Base-by-base conservation (phyloP, 2,113 vertebrate species). In the Mirounga angustirostris region DNA sequence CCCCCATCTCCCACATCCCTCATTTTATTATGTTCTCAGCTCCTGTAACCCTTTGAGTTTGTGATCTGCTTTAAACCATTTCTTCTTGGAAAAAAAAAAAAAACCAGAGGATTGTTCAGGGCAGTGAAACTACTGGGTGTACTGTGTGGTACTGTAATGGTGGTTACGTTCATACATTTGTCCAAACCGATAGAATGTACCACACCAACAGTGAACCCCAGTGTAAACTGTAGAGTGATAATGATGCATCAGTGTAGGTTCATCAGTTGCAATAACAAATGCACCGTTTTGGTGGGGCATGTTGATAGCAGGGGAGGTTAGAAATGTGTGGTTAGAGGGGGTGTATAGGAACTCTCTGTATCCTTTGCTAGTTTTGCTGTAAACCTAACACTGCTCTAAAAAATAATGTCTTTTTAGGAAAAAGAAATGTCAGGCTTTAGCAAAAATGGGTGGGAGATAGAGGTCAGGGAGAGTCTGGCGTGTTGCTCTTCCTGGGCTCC, bases 1-100 rank as follows among this genome's bases (percentile, higher is more conserved):
- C 21, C 40, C 21, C 43, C 63, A 14, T 90, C 33, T 71, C 30
- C 30, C 26, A 30, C 26, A 30, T 76, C 26, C 52, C 16, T 63
- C 86, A 26, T 88, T 71, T 67, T 87, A 50, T 78, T 78, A 8
- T 80, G 54, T 71, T 54, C 78, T 83, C 82, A 28, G 30, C 52
- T 96, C 58, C 80, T 76, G 1, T 19, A 56, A 14, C 50, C 43
- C 65, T 46, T 69, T 61, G 69, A 97, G 43, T 92, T 82, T 86
- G 33, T 65, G 73, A 67, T 30, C 71, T 84, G n/a, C 93, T 90
- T 92, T 92, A 65, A 82, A 65, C 14, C 26, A 28, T 58, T 13
- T 80, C 52, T 88, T 36, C n/a, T 79, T 89, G 69, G 61, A 52
- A 52, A 80, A 80, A 89, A 88, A 89, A 88, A 83, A 30, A 30